Percentiles rank a stretch among this genome's conserved stretches.
phyloP scores from a whole-genome alignment of 2,888 invertebrate species.

The Herminia tarsipennalis region DNA sequence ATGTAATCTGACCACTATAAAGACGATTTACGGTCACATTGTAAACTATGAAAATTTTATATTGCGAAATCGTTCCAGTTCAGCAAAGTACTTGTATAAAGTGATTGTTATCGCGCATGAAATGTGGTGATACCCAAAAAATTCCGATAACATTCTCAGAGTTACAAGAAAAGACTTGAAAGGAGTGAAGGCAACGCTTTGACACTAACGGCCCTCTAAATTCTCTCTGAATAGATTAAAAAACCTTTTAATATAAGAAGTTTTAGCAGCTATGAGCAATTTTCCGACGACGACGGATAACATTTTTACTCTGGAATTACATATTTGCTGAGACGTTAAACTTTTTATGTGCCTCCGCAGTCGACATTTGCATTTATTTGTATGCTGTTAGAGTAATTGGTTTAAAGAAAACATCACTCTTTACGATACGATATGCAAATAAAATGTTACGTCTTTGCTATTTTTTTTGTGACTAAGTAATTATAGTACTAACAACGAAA shows the following conservation, averaged over 20 bases:
- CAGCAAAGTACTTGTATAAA: constrained; percentile 28
- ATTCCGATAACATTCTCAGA: constrained; percentile 52
- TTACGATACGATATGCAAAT: neutral
- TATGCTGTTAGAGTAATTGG: constrained; percentile 35
- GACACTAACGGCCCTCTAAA: constrained; percentile 67
- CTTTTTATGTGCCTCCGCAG: constrained; percentile 29
- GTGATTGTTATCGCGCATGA: constrained; percentile 42
- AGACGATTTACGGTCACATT: constrained; percentile 16
- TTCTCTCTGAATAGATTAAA: constrained; percentile 63
- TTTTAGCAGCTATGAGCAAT: constrained; percentile 43
- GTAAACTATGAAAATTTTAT: constrained; percentile 37
- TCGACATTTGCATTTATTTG: constrained; percentile 38
- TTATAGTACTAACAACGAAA: too few relatives aligned
- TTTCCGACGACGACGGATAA: constrained; percentile 30
- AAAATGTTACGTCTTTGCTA: neutral
- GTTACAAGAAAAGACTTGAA: constrained; percentile 52
- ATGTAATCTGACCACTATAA: constrained; percentile 12
- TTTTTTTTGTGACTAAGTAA: neutral
- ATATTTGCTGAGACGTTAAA: constrained; percentile 43
- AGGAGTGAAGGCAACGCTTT: constrained; percentile 54
- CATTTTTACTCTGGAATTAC: constrained; percentile 40
- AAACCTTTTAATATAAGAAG: constrained; percentile 58
- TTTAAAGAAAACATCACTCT: constrained; percentile 20
- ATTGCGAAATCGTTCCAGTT: constrained; percentile 16
- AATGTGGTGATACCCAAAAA: constrained; percentile 50